Evolutionary conservation across 2,888 invertebrate genomes (phyloP), one percentile per base, ranked within the genome.

Genomic region (Eupithecia vulgata): DNA sequence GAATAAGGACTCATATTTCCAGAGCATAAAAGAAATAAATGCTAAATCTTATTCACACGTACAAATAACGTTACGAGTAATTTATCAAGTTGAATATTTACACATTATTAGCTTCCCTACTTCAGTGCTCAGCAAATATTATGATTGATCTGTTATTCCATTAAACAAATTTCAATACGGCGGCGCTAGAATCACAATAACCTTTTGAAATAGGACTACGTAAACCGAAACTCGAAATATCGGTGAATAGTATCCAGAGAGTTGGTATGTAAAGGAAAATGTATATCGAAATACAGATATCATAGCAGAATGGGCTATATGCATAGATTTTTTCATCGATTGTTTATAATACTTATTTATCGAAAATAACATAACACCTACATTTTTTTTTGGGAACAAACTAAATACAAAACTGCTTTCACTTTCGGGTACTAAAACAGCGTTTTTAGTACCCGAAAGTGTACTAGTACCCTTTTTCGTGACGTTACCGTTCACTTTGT

Each of bases 91-190:
- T 40, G 42, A 15, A 73, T 75, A 67, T 75, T 68, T 67, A 72
- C 67, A 68, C 37, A 59, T 73, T 79, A 74, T 71, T 74, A 73
- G 66, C 69, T 71, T 65, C 65, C 37, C 40, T 13, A 64, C 65
- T 65, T 64, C 37, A 35, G 65, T 61, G 45, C 64, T 68, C 67
- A 37, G 64, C 73, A 57, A 35, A 75, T 70, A 65, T 61, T 64
- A 74, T 76, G 75, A 79, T 72, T 66, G 74, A 78, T 76, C 71
- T 70, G 67, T 74, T 71, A 62, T 72, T 57, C 73, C 68, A 70
- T 74, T 62, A 62, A 72, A 67, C 40, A 8, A 48, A 21, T 67
- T 72, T 70, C 62, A 69, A 67, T 62, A 66, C 42, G 69, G 68
- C 61, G 21, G 68, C 61, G 21, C 34, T 68, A 21, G 62, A 67